Conservation (phyloP, 2,797 vertebrate genomes). For the Smutsia temminckii region DNA sequence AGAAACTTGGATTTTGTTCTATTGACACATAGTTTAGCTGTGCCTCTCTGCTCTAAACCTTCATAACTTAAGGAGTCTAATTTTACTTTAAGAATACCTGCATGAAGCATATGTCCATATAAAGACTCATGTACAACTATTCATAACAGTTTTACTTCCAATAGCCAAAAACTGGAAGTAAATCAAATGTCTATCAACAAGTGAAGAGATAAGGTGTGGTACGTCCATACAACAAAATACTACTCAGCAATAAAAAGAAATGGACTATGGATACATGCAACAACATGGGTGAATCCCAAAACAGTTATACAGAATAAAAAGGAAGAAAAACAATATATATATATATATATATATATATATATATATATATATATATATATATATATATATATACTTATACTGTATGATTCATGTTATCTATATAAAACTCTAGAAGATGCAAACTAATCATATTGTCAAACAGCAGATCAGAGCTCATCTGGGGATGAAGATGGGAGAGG, state of each 20-base stretch:
- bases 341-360: neutral
- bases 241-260: neutral
- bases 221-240: neutral
- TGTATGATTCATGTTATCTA: neutral
- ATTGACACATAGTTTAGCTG: constrained; percentile 51
- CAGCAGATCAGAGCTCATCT: neutral
- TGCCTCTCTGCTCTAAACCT: constrained; percentile 58
- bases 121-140: neutral
- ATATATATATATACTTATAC: too few relatives aligned
- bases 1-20: constrained; percentile 74
- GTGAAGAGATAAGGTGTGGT: neutral
- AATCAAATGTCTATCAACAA: neutral
- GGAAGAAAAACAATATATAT: neutral
- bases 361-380: too few relatives aligned
- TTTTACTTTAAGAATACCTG: constrained; percentile 62
- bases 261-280: neutral
- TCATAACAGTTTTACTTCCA: neutral
- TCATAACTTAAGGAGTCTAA: constrained; percentile 66
- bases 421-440: constrained; percentile 5
- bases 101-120: neutral
- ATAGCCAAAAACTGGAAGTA: neutral
- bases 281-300: neutral
- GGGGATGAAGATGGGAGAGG: neutral
- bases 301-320: neutral
- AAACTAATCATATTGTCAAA: neutral